Evolutionary conservation across 2,888 invertebrate species (phyloP).

Genomic region (Molanna angustata): DNA sequence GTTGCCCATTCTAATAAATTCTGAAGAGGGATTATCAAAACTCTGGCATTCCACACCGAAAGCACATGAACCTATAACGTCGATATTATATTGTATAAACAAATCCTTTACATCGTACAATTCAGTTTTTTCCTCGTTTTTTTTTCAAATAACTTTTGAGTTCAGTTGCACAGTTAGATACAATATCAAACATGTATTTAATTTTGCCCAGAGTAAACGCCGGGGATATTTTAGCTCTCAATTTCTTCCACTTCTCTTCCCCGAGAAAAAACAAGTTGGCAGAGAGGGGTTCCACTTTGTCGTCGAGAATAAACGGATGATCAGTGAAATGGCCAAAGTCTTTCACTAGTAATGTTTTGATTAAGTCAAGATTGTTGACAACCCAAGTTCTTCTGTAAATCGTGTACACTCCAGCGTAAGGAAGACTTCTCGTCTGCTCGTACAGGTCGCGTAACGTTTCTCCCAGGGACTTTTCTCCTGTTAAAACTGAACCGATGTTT

Average conservation of each 20-base stretch:
- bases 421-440: conserved; percentile 28
- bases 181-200: conserved; percentile 53
- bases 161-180: conserved; percentile 46
- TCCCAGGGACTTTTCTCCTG: background rate
- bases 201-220: conserved; percentile 60
- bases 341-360: conserved; percentile 38
- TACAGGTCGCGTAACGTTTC: background rate
- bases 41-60: conserved; percentile 50
- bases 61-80: conserved; percentile 50
- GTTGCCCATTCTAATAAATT: conserved; percentile 38
- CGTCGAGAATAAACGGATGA: conserved; percentile 43
- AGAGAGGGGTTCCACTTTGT: conserved; percentile 49
- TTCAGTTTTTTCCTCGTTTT: conserved; percentile 24
- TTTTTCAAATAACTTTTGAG: conserved; percentile 38
- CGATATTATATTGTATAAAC: conserved; percentile 47
- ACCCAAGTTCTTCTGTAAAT: conserved; percentile 38
- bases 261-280: conserved; percentile 48
- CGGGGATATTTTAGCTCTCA: conserved; percentile 54
- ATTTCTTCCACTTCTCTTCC: conserved; percentile 54
- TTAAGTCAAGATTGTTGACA: conserved; percentile 39
- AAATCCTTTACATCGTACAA: conserved; percentile 44
- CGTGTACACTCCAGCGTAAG: conserved; percentile 37
- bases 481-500: background rate
- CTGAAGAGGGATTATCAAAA: conserved; percentile 41
- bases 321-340: conserved; percentile 41